Percentiles rank a stretch among this genome's conserved stretches.
These are phyloP conservation scores for Vimba vimba DNA, from an alignment of 2,113 vertebrate genomes.

Conservation along the genomic window DNA sequence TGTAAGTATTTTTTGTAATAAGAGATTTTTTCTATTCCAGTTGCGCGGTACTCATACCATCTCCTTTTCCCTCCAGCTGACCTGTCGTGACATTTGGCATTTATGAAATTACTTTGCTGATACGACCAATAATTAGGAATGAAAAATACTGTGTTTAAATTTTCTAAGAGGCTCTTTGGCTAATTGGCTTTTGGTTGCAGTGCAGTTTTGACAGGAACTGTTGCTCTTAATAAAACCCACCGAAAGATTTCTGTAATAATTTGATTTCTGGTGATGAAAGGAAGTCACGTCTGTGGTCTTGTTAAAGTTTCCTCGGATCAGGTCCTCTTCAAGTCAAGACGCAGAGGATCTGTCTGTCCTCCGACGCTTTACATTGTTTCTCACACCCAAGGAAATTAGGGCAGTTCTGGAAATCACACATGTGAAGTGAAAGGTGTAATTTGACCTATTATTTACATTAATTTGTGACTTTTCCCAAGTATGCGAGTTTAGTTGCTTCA, in stretches of 20 bases:
- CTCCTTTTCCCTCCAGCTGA: not conserved
- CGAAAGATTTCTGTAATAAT: conserved; percentile 21
- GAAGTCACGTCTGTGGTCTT: conserved; percentile 18
- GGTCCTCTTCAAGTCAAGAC: not conserved
- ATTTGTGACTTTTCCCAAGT: conserved; percentile 7
- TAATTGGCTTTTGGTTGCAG: conserved; percentile 28
- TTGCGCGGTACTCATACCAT: not conserved
- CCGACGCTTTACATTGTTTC: not conserved
- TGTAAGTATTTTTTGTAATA: conserved; percentile 31
- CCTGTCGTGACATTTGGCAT: conserved; percentile 47
- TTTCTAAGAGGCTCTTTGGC: conserved; percentile 32
- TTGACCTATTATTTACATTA: not conserved
- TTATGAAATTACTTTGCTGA: conserved; percentile 44
- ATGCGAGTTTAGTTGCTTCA: conserved; percentile 6
- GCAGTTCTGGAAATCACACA: not conserved
- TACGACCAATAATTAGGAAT: conserved; percentile 50
- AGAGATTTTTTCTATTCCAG: not conserved
- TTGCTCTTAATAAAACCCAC: conserved; percentile 25
- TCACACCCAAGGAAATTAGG: not conserved
- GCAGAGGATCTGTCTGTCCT: not conserved
- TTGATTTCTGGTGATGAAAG: conserved; percentile 8
- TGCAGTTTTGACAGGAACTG: conserved; percentile 16
- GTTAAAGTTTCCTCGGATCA: conserved; percentile 42
- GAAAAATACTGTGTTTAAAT: conserved; percentile 18
- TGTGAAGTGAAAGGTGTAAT: conserved; percentile 7